Evolutionary conservation across 2,113 vertebrate species (phyloP).

Genomic region (Ochotona curzoniae): DNA sequence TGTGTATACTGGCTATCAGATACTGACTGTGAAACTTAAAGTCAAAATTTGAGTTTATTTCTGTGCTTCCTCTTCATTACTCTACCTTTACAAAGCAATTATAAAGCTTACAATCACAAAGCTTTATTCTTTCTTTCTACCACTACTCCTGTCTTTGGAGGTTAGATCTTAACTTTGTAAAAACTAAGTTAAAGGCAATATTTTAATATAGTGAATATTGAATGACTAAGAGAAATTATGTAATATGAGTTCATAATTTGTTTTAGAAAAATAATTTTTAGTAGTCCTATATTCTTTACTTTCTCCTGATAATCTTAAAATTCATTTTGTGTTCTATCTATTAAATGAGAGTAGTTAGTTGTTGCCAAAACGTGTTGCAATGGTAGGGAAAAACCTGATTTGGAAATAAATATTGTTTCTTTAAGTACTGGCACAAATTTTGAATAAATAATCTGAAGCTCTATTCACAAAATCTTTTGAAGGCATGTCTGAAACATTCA

Average conservation of each 20-base stretch:
- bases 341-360: background rate
- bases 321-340: background rate
- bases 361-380: background rate
- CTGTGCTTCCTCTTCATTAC: background rate
- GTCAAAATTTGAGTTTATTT: background rate
- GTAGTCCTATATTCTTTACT: background rate
- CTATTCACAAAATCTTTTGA: slow-evolving; percentile 42
- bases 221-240: background rate
- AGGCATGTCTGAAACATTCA: slow-evolving; percentile 23
- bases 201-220: background rate
- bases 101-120: background rate
- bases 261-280: slow-evolving; percentile 21
- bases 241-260: background rate
- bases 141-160: background rate
- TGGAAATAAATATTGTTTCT: slow-evolving; percentile 25
- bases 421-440: background rate
- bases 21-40: background rate
- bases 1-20: no score
- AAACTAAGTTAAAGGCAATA: background rate
- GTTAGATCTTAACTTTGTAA: background rate
- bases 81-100: background rate
- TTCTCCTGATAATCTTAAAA: background rate
- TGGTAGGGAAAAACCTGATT: slow-evolving; percentile 5
- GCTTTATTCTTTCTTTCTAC: background rate
- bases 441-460: slow-evolving; percentile 24